Conservation (phyloP, 2,888 invertebrate genomes). For the Mystacides longicornis region DNA sequence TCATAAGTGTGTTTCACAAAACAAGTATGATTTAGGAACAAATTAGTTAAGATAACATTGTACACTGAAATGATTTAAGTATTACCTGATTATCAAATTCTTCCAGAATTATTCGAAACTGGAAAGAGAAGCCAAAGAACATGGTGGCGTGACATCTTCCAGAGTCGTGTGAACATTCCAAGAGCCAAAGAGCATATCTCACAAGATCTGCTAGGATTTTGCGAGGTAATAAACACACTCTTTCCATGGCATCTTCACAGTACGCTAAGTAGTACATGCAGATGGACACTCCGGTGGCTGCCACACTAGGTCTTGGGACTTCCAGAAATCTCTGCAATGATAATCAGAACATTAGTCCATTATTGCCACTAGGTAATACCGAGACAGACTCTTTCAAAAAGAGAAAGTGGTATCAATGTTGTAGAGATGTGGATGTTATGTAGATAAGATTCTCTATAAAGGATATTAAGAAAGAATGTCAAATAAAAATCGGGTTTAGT, state of each 20-base stretch:
- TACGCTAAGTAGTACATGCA: constrained; percentile 95
- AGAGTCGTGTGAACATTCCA: constrained; percentile 95
- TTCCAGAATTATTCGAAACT: constrained; percentile 86
- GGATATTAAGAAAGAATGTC: too few relatives aligned
- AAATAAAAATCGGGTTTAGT: too few relatives aligned
- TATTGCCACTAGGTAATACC: too few relatives aligned
- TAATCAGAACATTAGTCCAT: not conserved
- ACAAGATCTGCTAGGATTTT: constrained; percentile 70
- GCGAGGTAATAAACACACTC: constrained; percentile 81
- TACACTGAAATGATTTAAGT: too few relatives aligned
- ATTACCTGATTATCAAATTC: constrained; percentile 75
- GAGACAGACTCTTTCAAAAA: too few relatives aligned
- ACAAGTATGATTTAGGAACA: too few relatives aligned
- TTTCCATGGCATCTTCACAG: constrained; percentile 96
- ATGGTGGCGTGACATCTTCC: constrained; percentile 97
- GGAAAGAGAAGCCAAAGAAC: constrained; percentile 94
- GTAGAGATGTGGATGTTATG: too few relatives aligned
- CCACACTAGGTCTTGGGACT: constrained; percentile 88
- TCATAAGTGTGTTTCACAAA: too few relatives aligned
- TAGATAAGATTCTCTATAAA: too few relatives aligned
- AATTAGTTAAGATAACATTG: too few relatives aligned
- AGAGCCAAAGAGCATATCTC: constrained; percentile 85
- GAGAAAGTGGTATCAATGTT: too few relatives aligned
- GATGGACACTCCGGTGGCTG: constrained; percentile 93
- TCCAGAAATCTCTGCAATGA: constrained; percentile 65